phyloP scores from a whole-genome alignment of 2,113 vertebrate genomes.

The Cryptomyrus ogoouensis region DNA sequence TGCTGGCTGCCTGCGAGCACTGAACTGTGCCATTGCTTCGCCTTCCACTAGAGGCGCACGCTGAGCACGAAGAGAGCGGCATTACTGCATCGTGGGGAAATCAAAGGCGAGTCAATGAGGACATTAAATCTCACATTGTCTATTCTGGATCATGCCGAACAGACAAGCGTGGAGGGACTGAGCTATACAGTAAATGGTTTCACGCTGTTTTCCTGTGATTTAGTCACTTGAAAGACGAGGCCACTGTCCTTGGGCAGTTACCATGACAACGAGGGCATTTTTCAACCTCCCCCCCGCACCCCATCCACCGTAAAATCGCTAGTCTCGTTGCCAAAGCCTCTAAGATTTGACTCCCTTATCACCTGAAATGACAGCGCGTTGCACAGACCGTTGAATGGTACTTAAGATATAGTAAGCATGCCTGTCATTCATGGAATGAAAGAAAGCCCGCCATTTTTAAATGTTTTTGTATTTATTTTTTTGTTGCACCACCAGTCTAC shows the following conservation, averaged over 20 bases:
- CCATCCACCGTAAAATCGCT: not conserved
- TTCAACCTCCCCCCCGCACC: not conserved
- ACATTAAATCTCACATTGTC: not conserved
- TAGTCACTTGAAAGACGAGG: constrained; percentile 5
- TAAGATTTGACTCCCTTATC: not conserved
- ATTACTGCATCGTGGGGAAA: not conserved
- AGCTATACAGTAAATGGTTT: constrained; percentile 7
- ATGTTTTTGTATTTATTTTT: not conserved
- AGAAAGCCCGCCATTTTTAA: not conserved
- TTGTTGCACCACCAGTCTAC: not conserved
- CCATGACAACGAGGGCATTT: constrained; percentile 10
- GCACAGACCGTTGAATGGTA: not conserved
- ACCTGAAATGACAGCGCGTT: not conserved
- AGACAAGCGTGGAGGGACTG: not conserved
- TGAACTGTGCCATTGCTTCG: not conserved
- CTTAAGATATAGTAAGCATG: not conserved
- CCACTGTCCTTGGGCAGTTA: constrained; percentile 8
- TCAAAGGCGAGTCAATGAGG: not conserved
- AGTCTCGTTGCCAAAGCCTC: not conserved
- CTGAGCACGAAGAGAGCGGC: not conserved
- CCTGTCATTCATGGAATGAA: not conserved
- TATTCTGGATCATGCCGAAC: not conserved
- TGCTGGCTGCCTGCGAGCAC: not conserved
- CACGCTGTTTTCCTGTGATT: not conserved
- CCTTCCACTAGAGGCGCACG: not conserved